phyloP scores from a whole-genome alignment of 1,140 invertebrate genomes.

The Drosophila rhopaloa region DNA sequence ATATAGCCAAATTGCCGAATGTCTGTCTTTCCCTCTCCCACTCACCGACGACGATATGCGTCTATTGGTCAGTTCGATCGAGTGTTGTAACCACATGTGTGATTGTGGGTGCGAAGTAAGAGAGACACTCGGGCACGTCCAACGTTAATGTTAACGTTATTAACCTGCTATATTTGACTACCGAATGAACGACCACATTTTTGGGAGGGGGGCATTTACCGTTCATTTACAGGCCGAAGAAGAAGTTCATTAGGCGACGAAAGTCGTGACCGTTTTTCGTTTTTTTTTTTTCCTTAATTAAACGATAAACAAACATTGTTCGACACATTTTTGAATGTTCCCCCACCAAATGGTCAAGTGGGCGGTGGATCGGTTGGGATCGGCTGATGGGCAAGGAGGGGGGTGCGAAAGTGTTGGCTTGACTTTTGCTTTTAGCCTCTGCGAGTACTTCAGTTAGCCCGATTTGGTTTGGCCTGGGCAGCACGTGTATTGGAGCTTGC shows the following conservation, averaged over 20 bases:
- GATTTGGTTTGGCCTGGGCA: conserved; percentile 26
- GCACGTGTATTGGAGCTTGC: conserved; percentile 52
- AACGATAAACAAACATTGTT: conserved; percentile 42
- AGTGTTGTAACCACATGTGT: conserved; percentile 3
- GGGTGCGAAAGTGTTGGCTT: neutral
- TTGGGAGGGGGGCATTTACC: neutral
- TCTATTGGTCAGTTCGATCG: neutral
- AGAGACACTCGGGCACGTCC: conserved; percentile 37
- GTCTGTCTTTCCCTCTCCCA: conserved; percentile 5
- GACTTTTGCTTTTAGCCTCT: conserved; percentile 13
- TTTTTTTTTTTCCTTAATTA: conserved; percentile 54
- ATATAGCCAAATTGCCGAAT: neutral
- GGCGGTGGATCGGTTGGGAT: neutral
- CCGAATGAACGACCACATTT: conserved; percentile 36
- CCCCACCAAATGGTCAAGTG: conserved; percentile 18
- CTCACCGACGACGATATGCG: neutral
- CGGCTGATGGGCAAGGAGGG: neutral
- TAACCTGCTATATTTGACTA: conserved; percentile 67
- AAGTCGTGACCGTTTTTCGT: conserved; percentile 47
- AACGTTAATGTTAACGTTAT: conserved; percentile 35
- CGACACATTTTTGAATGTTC: neutral
- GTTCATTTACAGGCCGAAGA: neutral
- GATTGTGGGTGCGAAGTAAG: neutral
- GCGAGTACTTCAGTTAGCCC: conserved; percentile 4
- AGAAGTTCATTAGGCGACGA: conserved; percentile 3